Percentiles rank a stretch among this genome's conserved stretches.
Evolutionary conservation across 2,888 invertebrate species (phyloP).

Genomic region (Chaitophorus viminalis): DNA sequence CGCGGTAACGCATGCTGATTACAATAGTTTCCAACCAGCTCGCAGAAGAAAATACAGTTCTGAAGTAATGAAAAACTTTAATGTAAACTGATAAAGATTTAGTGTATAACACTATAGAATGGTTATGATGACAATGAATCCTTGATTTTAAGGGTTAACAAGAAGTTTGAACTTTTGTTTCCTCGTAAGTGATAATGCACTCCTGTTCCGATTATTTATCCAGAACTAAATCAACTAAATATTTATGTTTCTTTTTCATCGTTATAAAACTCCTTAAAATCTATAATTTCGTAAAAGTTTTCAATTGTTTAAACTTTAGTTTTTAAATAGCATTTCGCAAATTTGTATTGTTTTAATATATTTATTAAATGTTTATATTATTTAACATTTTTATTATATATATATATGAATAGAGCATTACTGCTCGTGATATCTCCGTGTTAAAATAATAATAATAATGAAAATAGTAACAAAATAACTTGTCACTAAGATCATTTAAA

Average conservation of each 20-base stretch:
- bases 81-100: conserved; percentile 24
- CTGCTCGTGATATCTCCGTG: too few species aligned
- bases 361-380: too few species aligned
- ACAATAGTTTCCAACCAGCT: conserved; percentile 8
- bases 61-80: conserved; percentile 27
- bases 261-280: conserved; percentile 3
- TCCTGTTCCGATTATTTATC: conserved; percentile 16
- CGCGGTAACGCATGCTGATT: not conserved
- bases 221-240: conserved; percentile 33
- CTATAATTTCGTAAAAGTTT: conserved; percentile 10
- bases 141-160: conserved; percentile 19
- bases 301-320: conserved; percentile 8
- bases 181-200: conserved; percentile 22
- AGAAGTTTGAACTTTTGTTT: conserved; percentile 35
- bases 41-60: conserved; percentile 1
- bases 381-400: too few species aligned
- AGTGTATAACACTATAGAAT: conserved; percentile 18
- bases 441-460: too few species aligned
- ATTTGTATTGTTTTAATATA: too few species aligned
- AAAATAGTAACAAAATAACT: too few species aligned
- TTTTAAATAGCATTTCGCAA: not conserved
- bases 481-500: too few species aligned
- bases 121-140: conserved; percentile 42
- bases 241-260: conserved; percentile 10
- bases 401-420: too few species aligned